phyloP scores from a whole-genome alignment of 2,888 invertebrate species.

The Eurytoma adleriae region DNA sequence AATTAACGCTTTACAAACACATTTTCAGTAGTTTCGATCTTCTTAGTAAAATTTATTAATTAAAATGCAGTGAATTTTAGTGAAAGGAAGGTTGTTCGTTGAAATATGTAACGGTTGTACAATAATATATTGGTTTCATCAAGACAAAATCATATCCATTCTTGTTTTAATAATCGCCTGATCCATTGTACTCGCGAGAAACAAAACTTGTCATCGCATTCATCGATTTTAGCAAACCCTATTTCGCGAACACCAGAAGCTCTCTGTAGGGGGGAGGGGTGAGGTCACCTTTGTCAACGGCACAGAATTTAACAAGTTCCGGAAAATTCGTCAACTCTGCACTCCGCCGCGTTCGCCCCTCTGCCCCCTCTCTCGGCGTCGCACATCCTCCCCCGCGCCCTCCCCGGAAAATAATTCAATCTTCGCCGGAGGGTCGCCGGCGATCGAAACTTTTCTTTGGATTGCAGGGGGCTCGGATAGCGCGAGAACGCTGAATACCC shows the following conservation, averaged over 20 bases:
- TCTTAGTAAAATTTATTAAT: no score
- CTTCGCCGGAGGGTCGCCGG: slow-evolving; percentile 60
- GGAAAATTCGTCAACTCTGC: slow-evolving; percentile 19
- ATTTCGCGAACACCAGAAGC: neutral
- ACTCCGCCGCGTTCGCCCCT: neutral
- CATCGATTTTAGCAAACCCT: slow-evolving; percentile 1
- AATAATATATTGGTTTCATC: no score
- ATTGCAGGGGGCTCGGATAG: slow-evolving; percentile 50
- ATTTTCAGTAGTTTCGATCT: no score
- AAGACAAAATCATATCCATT: neutral
- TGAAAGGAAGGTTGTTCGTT: no score
- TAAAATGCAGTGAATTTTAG: no score
- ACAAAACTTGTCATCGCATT: neutral
- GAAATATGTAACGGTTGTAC: no score
- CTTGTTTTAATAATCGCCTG: no score
- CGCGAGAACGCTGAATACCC: slow-evolving; percentile 57
- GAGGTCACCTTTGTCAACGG: neutral
- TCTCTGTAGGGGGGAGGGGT: no score
- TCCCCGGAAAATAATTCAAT: slow-evolving; percentile 67
- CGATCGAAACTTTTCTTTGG: slow-evolving; percentile 67
- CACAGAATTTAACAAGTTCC: slow-evolving; percentile 24
- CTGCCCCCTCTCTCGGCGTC: neutral
- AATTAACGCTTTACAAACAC: no score
- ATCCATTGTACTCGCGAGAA: no score
- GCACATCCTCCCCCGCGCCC: neutral